These are phyloP conservation scores for Meandrina meandrites DNA, from an alignment of 92 coral and sea anemone genomes.

Conservation along the genomic window DNA sequence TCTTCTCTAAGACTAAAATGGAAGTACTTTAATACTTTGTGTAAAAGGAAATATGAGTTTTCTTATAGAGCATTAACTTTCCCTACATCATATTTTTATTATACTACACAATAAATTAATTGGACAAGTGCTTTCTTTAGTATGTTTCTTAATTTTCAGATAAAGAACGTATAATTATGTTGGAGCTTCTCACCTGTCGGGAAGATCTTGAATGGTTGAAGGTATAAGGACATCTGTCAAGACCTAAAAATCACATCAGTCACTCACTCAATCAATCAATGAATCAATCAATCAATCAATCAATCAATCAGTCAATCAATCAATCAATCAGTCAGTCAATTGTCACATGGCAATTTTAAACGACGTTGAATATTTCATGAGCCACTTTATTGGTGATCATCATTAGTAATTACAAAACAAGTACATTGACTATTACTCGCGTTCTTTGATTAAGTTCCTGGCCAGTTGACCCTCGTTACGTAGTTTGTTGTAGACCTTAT, in stretches of 20 bases:
- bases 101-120: background rate
- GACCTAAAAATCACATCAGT: slow-evolving; percentile 58
- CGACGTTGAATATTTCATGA: background rate
- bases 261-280: background rate
- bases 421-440: too few relatives aligned
- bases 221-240: slow-evolving; percentile 94
- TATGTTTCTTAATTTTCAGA: background rate
- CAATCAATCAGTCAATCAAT: slow-evolving; percentile 7
- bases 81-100: background rate
- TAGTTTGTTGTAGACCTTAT: too few relatives aligned
- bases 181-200: slow-evolving; percentile 78
- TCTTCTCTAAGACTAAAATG: slow-evolving; percentile 81
- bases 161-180: too few relatives aligned
- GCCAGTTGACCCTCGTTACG: too few relatives aligned
- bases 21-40: background rate
- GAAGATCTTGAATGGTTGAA: slow-evolving; percentile 95
- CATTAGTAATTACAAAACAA: too few relatives aligned
- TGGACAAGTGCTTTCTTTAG: background rate
- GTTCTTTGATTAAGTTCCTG: too few relatives aligned
- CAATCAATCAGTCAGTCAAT: background rate
- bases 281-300: background rate
- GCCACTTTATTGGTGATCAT: too few relatives aligned
- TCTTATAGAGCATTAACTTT: background rate
- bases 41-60: too few relatives aligned
- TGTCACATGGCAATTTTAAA: background rate